Evolutionary conservation across 2,888 invertebrate species (phyloP).

Genomic region (Zaprionus obscuricornis): DNA sequence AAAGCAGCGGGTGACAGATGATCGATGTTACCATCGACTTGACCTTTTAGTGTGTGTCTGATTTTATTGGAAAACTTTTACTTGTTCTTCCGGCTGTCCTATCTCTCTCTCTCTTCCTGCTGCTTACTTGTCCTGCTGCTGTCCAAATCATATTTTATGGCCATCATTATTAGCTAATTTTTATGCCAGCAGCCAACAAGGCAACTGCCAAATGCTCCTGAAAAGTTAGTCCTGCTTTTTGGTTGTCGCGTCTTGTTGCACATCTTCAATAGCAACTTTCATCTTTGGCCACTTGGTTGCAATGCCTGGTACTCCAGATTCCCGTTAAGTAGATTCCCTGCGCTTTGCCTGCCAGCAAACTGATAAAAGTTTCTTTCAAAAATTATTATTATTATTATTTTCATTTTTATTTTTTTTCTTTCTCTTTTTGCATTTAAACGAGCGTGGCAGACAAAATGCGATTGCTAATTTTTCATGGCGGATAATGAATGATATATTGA

Average conservation of each 20-base stretch:
- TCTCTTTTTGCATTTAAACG: conserved; percentile 65
- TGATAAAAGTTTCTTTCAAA: conserved; percentile 69
- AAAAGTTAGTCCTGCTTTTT: conserved; percentile 59
- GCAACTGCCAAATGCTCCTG: conserved; percentile 32
- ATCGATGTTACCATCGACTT: conserved; percentile 70
- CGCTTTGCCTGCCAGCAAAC: conserved; percentile 54
- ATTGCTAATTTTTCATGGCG: conserved; percentile 77
- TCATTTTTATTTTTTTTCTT: conserved; percentile 12
- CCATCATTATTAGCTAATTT: conserved; percentile 78
- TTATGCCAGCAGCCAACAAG: conserved; percentile 57
- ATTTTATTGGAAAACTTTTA: conserved; percentile 78
- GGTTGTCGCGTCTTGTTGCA: conserved; percentile 59
- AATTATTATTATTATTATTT: conserved; percentile 49
- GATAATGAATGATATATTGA: conserved; percentile 77
- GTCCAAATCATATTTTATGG: conserved; percentile 76
- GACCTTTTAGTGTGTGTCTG: conserved; percentile 67
- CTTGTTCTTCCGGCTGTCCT: not conserved
- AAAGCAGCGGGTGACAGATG: conserved; percentile 40
- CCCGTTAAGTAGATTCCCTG: not conserved
- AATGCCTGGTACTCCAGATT: too few species aligned
- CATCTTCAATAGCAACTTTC: conserved; percentile 37
- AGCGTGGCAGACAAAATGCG: conserved; percentile 71
- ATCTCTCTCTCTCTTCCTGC: not conserved
- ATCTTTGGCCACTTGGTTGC: conserved; percentile 25
- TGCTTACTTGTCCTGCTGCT: conserved; percentile 3